These are phyloP conservation scores for Fistularia commersonii DNA, from an alignment of 2,797 vertebrate species.

Conservation along the genomic window DNA sequence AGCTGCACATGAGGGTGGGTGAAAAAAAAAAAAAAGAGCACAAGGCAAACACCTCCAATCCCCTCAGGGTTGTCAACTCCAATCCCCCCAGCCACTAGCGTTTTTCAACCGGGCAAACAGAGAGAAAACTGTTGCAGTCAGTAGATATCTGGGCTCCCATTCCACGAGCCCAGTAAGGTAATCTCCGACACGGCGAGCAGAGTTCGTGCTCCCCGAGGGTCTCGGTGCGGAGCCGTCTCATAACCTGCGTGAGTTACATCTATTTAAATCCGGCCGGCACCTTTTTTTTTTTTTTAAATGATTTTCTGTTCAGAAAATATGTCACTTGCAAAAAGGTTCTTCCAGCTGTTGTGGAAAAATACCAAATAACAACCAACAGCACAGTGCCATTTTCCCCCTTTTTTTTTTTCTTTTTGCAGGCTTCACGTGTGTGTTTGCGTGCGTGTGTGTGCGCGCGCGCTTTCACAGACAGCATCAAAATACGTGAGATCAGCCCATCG, in stretches of 20 bases:
- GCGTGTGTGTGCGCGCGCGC: constrained; percentile 39
- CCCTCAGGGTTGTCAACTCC: constrained; percentile 78
- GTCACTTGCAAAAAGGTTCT: constrained; percentile 57
- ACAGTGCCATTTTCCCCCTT: constrained; percentile 9
- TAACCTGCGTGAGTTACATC: constrained; percentile 37
- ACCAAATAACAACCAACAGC: constrained; percentile 47
- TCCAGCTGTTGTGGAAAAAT: constrained; percentile 44
- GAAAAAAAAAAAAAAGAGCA: constrained; percentile 60
- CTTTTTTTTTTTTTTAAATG: constrained; percentile 52
- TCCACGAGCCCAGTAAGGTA: constrained; percentile 50
- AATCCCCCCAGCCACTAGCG: constrained; percentile 55
- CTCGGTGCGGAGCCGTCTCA: constrained; percentile 18
- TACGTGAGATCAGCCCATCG: constrained; percentile 74
- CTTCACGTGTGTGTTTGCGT: constrained; percentile 27
- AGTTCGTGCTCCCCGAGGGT: constrained; percentile 32
- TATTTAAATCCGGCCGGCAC: constrained; percentile 58
- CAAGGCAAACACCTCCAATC: constrained; percentile 76
- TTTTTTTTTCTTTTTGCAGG: constrained; percentile 39
- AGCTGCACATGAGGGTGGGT: constrained; percentile 80
- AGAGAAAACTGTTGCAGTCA: constrained; percentile 71
- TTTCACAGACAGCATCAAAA: constrained; percentile 73
- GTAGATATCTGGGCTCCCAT: constrained; percentile 58
- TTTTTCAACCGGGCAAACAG: constrained; percentile 75
- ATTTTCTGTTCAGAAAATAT: constrained; percentile 55
- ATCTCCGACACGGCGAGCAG: constrained; percentile 32